Evolutionary conservation across 2,888 invertebrate genomes (phyloP).

Genomic region (Trichopoda pennipes): DNA sequence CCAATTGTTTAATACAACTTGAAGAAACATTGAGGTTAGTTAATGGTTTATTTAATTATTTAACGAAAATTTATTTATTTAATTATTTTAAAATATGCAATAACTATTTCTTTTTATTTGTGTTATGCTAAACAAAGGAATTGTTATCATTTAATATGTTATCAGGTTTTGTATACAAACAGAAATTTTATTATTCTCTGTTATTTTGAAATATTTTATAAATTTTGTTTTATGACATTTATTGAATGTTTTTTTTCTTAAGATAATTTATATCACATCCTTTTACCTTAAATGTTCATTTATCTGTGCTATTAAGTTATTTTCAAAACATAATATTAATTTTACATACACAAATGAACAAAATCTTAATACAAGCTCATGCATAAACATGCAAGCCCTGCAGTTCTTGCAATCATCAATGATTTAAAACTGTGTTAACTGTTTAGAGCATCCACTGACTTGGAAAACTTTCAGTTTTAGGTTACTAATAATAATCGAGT

Average conservation of each 20-base stretch:
- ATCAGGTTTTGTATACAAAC: not conserved
- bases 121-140: too few relatives aligned
- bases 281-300: constrained; percentile 25
- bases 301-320: constrained; percentile 29
- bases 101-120: too few relatives aligned
- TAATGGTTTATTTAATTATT: not conserved
- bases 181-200: not conserved
- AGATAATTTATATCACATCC: constrained; percentile 14
- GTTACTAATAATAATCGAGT: too few relatives aligned
- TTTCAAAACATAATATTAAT: not conserved
- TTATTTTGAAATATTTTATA: not conserved
- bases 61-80: not conserved
- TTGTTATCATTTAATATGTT: not conserved
- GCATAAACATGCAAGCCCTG: not conserved
- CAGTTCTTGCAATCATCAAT: not conserved
- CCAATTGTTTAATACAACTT: constrained; percentile 76
- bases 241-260: not conserved
- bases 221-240: not conserved
- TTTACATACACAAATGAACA: too few relatives aligned
- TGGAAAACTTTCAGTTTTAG: too few relatives aligned
- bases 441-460: too few relatives aligned
- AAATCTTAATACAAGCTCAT: too few relatives aligned
- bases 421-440: too few relatives aligned
- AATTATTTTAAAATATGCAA: not conserved
- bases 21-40: constrained; percentile 73